phyloP scores from a whole-genome alignment of 2,888 invertebrate genomes.

The Caenorhabditis uteleia region DNA sequence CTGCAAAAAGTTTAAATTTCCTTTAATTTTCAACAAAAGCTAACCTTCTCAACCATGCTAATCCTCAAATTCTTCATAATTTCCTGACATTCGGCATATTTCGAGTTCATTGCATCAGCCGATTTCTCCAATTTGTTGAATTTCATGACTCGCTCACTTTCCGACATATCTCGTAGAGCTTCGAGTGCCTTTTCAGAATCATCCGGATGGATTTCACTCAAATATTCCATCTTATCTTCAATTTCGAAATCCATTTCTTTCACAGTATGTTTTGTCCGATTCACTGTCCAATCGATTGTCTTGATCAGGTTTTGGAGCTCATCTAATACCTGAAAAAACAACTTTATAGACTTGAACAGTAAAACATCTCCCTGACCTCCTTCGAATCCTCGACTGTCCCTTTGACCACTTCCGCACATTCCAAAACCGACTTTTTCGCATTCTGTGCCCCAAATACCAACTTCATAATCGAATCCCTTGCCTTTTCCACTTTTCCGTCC shows the following conservation, averaged over 20 bases:
- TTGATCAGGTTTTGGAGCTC: slow-evolving; percentile 14
- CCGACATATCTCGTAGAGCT: slow-evolving; percentile 15
- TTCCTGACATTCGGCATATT: slow-evolving; percentile 20
- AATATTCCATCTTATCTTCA: slow-evolving; percentile 23
- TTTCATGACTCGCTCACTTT: slow-evolving; percentile 27
- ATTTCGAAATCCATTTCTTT: slow-evolving; percentile 34
- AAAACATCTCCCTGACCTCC: too few species aligned
- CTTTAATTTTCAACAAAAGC: too few species aligned
- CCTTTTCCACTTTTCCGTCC: neutral
- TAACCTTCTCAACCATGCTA: slow-evolving; percentile 9
- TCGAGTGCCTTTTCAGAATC: slow-evolving; percentile 14
- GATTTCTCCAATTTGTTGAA: slow-evolving; percentile 34
- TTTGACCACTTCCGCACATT: slow-evolving; percentile 19
- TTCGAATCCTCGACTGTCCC: slow-evolving; percentile 16
- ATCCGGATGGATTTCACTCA: slow-evolving; percentile 4
- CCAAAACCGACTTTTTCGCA: slow-evolving; percentile 9
- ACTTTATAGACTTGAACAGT: too few species aligned
- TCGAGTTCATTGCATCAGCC: slow-evolving; percentile 16
- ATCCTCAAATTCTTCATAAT: slow-evolving; percentile 10
- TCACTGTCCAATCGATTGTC: slow-evolving; percentile 7
- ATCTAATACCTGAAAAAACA: too few species aligned
- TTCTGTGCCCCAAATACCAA: slow-evolving; percentile 13
- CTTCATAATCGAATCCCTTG: neutral
- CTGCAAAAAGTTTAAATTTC: too few species aligned
- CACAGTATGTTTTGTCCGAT: slow-evolving; percentile 15